Conservation (phyloP, 2,113 vertebrate genomes). For the Pteruthius melanotis region DNA sequence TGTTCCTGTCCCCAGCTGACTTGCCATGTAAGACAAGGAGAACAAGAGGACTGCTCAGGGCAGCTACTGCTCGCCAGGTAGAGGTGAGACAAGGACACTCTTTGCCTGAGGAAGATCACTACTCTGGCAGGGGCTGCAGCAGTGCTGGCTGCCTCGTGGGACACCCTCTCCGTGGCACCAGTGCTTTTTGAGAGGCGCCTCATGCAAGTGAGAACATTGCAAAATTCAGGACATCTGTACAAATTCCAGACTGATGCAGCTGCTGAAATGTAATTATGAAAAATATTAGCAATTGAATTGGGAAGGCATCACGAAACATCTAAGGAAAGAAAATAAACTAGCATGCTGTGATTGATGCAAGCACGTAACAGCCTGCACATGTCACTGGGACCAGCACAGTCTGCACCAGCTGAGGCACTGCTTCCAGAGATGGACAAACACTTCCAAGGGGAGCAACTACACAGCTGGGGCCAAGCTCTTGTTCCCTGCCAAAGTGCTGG, state of each 20-base stretch:
- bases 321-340: not conserved
- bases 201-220: not conserved
- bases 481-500: not conserved
- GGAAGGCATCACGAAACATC: not conserved
- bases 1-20: not conserved
- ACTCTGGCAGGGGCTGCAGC: slow-evolving; percentile 53
- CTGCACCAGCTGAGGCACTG: not conserved
- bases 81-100: not conserved
- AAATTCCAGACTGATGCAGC: not conserved
- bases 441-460: not conserved
- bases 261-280: not conserved
- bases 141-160: slow-evolving; percentile 62
- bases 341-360: slow-evolving; percentile 1
- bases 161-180: slow-evolving; percentile 64
- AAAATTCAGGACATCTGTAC: not conserved
- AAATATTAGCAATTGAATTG: not conserved
- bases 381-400: not conserved
- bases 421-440: not conserved
- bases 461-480: not conserved
- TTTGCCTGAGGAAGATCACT: slow-evolving; percentile 54
- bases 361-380: not conserved
- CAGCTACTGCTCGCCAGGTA: accelerated
- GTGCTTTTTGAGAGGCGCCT: not conserved
- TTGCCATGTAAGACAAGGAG: not conserved
- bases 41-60: not conserved